Evolutionary conservation across 2,113 vertebrate species (phyloP).

Genomic region (Podilymbus podiceps): DNA sequence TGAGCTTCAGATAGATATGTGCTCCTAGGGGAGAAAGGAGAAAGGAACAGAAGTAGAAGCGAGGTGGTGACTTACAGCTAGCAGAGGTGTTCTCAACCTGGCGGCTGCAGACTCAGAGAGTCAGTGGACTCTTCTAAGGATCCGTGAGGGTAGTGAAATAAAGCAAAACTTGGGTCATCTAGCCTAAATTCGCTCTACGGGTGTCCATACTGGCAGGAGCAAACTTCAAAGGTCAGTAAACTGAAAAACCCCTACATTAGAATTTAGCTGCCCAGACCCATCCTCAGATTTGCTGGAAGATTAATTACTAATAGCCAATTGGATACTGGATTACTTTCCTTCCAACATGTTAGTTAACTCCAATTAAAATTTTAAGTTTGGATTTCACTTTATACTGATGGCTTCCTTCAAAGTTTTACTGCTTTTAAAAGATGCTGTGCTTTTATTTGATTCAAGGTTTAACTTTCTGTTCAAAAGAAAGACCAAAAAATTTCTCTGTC

Average conservation of each 20-base stretch:
- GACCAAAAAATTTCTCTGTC: not conserved
- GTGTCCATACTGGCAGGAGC: not conserved
- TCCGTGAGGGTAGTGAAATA: not conserved
- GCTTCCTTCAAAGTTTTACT: not conserved
- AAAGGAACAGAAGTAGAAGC: not conserved
- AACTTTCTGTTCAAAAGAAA: not conserved
- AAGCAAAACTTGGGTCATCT: not conserved
- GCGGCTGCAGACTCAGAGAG: not conserved
- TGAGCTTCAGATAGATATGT: not conserved
- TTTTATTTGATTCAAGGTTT: not conserved
- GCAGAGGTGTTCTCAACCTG: not conserved
- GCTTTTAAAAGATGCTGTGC: not conserved
- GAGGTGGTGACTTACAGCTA: not conserved
- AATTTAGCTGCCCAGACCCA: not conserved
- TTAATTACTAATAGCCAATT: not conserved
- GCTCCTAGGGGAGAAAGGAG: not conserved
- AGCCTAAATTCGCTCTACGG: not conserved
- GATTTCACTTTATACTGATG: not conserved
- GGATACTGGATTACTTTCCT: not conserved
- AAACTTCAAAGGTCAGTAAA: not conserved
- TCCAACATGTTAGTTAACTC: not conserved
- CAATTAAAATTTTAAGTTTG: constrained; percentile 4
- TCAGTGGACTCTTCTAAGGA: not conserved
- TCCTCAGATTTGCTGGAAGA: not conserved
- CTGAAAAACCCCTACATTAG: not conserved